These are phyloP conservation scores for Erythrolamprus reginae DNA, from an alignment of 2,113 vertebrate species.

Conservation along the genomic window DNA sequence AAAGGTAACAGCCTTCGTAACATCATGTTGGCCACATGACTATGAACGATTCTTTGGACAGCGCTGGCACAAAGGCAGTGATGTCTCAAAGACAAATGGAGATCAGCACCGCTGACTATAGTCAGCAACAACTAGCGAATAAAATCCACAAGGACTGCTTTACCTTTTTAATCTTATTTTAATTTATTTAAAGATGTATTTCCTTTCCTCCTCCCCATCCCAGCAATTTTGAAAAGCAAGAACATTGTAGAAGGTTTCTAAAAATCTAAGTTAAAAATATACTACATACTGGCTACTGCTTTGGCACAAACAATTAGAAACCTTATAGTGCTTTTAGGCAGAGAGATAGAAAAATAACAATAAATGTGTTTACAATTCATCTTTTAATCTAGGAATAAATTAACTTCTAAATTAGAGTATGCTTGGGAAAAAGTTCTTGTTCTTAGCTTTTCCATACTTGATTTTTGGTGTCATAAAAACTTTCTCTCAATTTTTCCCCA, in stretches of 20 bases:
- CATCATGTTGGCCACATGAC: background rate
- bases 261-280: background rate
- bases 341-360: background rate
- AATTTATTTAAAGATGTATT: background rate
- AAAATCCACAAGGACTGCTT: background rate
- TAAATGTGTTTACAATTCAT: background rate
- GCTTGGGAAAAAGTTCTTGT: background rate
- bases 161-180: background rate
- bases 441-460: background rate
- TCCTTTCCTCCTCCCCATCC: too few species aligned
- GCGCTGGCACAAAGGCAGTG: background rate
- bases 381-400: background rate
- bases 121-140: background rate
- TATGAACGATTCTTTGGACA: background rate
- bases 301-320: background rate
- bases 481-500: slow-evolving; percentile 57
- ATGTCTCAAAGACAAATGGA: background rate
- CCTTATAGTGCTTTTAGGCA: background rate
- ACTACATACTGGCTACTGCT: background rate
- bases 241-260: background rate
- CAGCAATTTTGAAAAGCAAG: background rate
- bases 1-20: background rate
- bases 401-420: background rate
- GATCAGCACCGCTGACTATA: background rate
- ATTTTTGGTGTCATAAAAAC: slow-evolving; percentile 16